Evolutionary conservation across 2,888 invertebrate genomes (phyloP).

Genomic region (Priocnemis perturbator): DNA sequence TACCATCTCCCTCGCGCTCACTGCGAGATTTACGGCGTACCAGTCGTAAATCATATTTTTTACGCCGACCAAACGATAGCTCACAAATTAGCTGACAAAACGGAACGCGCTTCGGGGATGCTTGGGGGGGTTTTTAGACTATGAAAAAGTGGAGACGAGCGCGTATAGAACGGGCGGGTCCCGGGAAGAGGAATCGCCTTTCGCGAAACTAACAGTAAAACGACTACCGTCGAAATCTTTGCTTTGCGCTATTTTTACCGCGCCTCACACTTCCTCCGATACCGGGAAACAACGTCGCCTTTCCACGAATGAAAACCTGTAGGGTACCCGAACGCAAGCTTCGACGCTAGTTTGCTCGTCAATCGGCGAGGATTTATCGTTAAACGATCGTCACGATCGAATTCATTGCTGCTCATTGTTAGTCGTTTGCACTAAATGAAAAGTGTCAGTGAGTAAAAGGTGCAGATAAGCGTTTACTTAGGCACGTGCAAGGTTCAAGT

Average conservation of each 20-base stretch:
- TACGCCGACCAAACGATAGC: constrained; percentile 43
- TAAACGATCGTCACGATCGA: too few relatives aligned
- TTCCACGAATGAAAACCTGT: constrained; percentile 60
- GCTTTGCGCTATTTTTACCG: constrained; percentile 8
- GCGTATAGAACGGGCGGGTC: neutral
- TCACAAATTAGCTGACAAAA: constrained; percentile 59
- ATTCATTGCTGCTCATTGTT: too few relatives aligned
- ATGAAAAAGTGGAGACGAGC: neutral
- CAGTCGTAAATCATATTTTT: constrained; percentile 37
- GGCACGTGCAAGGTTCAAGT: too few relatives aligned
- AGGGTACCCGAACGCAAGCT: constrained; percentile 28
- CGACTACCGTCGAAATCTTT: constrained; percentile 13
- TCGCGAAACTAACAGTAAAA: constrained; percentile 24
- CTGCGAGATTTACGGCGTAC: constrained; percentile 39
- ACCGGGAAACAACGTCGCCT: constrained; percentile 48
- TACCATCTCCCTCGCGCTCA: constrained; percentile 29
- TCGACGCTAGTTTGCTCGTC: too few relatives aligned
- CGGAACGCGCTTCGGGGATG: constrained; percentile 30
- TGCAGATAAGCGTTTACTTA: too few relatives aligned
- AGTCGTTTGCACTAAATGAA: too few relatives aligned
- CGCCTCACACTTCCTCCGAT: too few relatives aligned
- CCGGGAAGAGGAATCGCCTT: constrained; percentile 6
- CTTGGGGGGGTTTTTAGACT: constrained; percentile 12
- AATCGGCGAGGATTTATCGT: too few relatives aligned
- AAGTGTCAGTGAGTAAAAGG: too few relatives aligned